Base-by-base conservation (phyloP, 2,888 invertebrate species). In the Nomada hirtipes region DNA sequence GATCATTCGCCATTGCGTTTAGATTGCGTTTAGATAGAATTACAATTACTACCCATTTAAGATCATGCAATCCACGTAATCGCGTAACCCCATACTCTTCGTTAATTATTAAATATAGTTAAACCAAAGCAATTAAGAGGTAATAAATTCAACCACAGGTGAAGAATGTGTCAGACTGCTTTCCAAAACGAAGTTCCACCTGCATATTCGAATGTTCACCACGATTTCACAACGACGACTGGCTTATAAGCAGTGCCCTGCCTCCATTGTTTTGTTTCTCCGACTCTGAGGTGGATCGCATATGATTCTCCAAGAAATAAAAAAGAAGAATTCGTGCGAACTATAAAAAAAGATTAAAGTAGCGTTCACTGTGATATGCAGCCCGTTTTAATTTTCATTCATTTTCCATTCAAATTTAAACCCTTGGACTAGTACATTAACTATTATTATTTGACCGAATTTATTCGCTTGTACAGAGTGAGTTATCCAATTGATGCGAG, bases 251-350 rank as follows among this genome's bases (percentile, higher is more conserved):
- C n/a, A 86, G 87, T 15, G 87, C 90, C 3, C 86, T 89, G 50
- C 88, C 90, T 0, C 89, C 91, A 2, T 75, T 91, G 7, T 79
- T 82, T 42, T 89, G 87, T 0, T 74, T 90, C 10, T 85, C 89
- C 29, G 91, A 91, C 61, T 90, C 88, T 7, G 88, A 89, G 10
- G 78, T 77, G 20, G 79, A 81, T 26, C 63, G 71, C n/a, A 29
- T 55, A 18, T 78, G 60, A 44, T 55, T 52, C 20, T 11, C 4
- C 36, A 15, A 10, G 15, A 47, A 7, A 4, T 23, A 18, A 4
- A n/a, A 55, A 42, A 20, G 52, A 53, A 2, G 7, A 9, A 10
- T 2, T 26, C 60, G 60, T 36, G 15, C 20, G 60, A 36, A 52
- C 52, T 36, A 36, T 36, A 36, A 36, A 36, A 36, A 36, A 36